phyloP scores from a whole-genome alignment of 2,888 invertebrate species.

The Campoplex capitator region DNA sequence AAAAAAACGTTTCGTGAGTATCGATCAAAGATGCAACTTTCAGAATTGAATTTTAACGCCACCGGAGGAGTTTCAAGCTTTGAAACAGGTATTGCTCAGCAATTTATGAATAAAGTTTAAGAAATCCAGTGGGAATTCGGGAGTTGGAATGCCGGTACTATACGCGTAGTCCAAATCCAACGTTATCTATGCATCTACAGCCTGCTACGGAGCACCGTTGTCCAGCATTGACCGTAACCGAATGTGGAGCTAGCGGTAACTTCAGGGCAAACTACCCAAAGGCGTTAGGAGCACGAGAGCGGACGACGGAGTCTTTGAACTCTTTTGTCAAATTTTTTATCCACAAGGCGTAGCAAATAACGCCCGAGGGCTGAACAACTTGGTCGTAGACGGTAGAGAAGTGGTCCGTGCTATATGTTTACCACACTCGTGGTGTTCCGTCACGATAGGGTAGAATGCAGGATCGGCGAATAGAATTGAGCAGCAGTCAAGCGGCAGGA shows the following conservation, averaged over 20 bases:
- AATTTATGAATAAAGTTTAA: constrained; percentile 39
- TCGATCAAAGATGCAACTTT: constrained; percentile 25
- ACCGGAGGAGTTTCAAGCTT: not conserved
- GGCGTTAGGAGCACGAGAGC: not conserved
- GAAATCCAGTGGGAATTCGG: constrained; percentile 32
- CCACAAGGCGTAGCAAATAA: constrained; percentile 38
- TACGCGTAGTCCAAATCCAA: not conserved
- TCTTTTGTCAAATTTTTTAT: constrained; percentile 59
- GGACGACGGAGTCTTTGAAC: constrained; percentile 25
- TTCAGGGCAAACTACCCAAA: constrained; percentile 36
- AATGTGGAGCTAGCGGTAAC: constrained; percentile 15
- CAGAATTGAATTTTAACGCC: constrained; percentile 56
- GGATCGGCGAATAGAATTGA: constrained; percentile 33
- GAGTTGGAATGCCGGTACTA: constrained; percentile 11
- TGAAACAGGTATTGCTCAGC: constrained; percentile 13
- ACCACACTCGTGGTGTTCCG: constrained; percentile 32
- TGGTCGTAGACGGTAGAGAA: constrained; percentile 28
- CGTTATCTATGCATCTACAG: not conserved
- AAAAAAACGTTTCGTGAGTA: constrained; percentile 26
- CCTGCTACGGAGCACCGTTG: not conserved
- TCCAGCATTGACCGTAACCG: not conserved
- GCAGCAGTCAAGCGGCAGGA: constrained; percentile 7
- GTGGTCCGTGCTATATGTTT: constrained; percentile 31
- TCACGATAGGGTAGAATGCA: not conserved
- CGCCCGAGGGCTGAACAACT: constrained; percentile 46